Evolutionary conservation across 2,797 vertebrate species (phyloP), one percentile per base, ranked within the genome.

Genomic region (Lithobates pipiens): DNA sequence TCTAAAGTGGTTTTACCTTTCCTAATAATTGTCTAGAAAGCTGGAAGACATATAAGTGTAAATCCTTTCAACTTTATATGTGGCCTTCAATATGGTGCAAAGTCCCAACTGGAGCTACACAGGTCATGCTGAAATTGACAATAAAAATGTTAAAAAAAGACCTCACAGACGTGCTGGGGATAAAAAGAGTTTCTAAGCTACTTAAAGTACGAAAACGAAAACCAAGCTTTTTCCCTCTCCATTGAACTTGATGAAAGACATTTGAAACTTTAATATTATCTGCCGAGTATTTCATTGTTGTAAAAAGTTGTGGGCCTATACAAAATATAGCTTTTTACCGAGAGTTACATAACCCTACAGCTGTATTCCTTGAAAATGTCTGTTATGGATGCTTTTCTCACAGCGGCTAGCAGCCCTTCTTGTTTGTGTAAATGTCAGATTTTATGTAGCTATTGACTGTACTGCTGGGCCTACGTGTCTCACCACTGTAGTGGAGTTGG

Each of bases 361-460:
- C 81, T 69, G 9, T 72, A 11, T 83, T 81, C 79, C 88, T 91
- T 90, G 89, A 84, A 88, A 89, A 63, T 0, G 4, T 80, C 88
- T 85, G 86, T 90, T 89, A 82, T 82, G 90, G 89, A 85, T 90
- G 85, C 89, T 92, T 90, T 88, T 92, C 88, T 90, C 78, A 74
- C 86, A 90, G 92, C 88, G 86, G 68, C 90, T 78, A 89, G 89
- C 87, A 90, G 67, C 85, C 88, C 83, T 90, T 89, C 84, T 89
- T 91, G 82, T 93, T 91, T 76, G 63, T 89, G 90, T 92, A 89
- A 90, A 89, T 91, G 89, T 93, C 91, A 91, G 86, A 82, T 83
- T 88, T 88, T 82, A 82, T 89, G 88, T 93, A 23, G 11, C 90
- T 91, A 89, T 90, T 92, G 89, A 77, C 89, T 86, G 78, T 0